A percentile compares a stretch with the other conserved stretches of the same genome.
phyloP scores from a whole-genome alignment of 1,140 invertebrate species.

The Hylaeus volcanicus region DNA sequence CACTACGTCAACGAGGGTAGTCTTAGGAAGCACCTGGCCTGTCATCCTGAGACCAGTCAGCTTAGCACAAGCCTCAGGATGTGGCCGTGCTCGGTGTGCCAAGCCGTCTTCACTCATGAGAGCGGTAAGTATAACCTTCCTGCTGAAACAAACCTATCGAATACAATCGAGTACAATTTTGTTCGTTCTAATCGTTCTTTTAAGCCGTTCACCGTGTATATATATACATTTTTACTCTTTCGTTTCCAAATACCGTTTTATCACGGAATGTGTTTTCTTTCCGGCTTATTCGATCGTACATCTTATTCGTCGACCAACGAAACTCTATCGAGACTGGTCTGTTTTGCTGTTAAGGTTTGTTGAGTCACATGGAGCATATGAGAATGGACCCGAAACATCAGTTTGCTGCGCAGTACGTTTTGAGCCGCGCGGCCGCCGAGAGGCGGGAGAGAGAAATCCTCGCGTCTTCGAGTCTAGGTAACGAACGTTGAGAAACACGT shows the following conservation, averaged over 20 bases:
- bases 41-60: conserved; percentile 94
- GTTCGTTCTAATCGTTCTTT: not conserved
- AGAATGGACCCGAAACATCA: conserved; percentile 98
- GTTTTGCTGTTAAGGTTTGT: conserved; percentile 84
- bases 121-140: conserved; percentile 85
- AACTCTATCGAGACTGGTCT: conserved; percentile 38
- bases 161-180: not conserved
- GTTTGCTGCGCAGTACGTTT: conserved; percentile 95
- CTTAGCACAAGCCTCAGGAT: conserved; percentile 92
- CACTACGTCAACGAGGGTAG: conserved; percentile 97
- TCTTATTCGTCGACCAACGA: not conserved
- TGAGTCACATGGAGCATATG: conserved; percentile 98
- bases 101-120: conserved; percentile 96
- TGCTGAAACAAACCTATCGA: not conserved
- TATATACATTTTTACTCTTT: not conserved
- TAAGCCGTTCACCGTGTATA: no score
- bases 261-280: not conserved
- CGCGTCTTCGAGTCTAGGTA: conserved; percentile 83
- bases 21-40: conserved; percentile 93
- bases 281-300: not conserved
- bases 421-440: conserved; percentile 94
- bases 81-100: conserved; percentile 97
- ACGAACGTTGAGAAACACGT: conserved; percentile 14
- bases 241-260: not conserved
- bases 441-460: conserved; percentile 91